Evolutionary conservation across 2,113 vertebrate genomes (phyloP).

Genomic region (Neofelis nebulosa): DNA sequence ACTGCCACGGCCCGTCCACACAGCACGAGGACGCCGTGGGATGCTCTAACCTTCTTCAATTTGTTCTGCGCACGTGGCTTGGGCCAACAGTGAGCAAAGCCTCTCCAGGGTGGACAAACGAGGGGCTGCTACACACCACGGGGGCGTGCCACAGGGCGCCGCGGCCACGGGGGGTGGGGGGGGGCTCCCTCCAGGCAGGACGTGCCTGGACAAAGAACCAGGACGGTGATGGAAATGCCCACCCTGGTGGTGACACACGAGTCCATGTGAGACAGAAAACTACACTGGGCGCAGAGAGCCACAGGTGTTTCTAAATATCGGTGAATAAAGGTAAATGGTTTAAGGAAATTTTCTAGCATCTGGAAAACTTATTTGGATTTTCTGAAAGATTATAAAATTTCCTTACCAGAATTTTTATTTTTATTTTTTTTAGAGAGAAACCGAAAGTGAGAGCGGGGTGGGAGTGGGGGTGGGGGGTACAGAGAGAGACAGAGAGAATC

Average conservation of each 20-base stretch:
- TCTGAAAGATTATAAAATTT: neutral
- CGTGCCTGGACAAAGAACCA: fast-evolving
- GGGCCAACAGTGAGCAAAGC: neutral
- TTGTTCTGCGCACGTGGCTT: too few species aligned
- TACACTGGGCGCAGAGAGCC: neutral
- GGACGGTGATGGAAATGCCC: fast-evolving
- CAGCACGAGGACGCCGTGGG: fast-evolving
- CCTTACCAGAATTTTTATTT: neutral
- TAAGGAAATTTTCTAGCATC: neutral
- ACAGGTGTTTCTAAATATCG: neutral
- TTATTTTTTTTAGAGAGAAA: too few species aligned
- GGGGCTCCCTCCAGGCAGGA: too few species aligned
- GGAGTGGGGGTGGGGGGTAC: too few species aligned
- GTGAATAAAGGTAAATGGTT: neutral
- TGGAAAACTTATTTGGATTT: neutral
- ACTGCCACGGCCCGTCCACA: neutral
- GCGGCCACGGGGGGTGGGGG: fast-evolving
- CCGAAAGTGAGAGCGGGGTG: too few species aligned
- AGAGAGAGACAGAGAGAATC: too few species aligned
- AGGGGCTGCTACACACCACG: too few species aligned
- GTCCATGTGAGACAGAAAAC: neutral
- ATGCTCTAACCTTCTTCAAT: neutral
- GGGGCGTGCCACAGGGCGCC: fast-evolving
- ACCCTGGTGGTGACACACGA: fast-evolving
- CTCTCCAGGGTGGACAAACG: fast-evolving